phyloP scores from a whole-genome alignment of 2,113 vertebrate species.

The Zingel zingel region DNA sequence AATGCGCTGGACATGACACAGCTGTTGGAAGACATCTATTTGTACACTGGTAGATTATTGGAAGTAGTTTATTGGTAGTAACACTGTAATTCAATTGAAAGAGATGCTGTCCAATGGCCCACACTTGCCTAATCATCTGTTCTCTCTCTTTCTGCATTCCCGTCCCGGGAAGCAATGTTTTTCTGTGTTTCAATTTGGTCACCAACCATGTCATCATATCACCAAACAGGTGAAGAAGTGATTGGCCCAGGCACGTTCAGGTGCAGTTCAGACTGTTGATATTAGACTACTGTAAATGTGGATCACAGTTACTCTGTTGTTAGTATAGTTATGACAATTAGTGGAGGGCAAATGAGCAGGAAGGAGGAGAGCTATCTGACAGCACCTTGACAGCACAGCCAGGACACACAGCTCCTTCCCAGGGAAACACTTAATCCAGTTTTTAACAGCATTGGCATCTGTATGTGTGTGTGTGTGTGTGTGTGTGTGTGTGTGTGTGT shows the following conservation, averaged over 20 bases:
- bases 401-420: conserved; percentile 65
- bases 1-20: conserved; percentile 26
- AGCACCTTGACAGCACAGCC: conserved; percentile 70
- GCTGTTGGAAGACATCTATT: conserved; percentile 24
- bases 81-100: neutral
- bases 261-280: conserved; percentile 20
- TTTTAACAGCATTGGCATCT: conserved; percentile 79
- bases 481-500: conserved; percentile 34
- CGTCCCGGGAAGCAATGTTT: neutral
- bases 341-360: conserved; percentile 50
- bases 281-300: conserved; percentile 34
- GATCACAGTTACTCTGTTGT: conserved; percentile 44
- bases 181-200: too few species aligned
- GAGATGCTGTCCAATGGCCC: too few species aligned
- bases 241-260: neutral
- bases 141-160: neutral
- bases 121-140: neutral
- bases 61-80: neutral
- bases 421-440: conserved; percentile 77
- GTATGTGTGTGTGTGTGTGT: conserved; percentile 50
- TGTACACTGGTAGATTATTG: neutral
- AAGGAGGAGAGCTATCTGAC: conserved; percentile 61
- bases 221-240: neutral
- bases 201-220: neutral
- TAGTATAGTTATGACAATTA: conserved; percentile 50